Base-by-base conservation (phyloP, 2,797 vertebrate genomes). In the Catostomus latipinnis region DNA sequence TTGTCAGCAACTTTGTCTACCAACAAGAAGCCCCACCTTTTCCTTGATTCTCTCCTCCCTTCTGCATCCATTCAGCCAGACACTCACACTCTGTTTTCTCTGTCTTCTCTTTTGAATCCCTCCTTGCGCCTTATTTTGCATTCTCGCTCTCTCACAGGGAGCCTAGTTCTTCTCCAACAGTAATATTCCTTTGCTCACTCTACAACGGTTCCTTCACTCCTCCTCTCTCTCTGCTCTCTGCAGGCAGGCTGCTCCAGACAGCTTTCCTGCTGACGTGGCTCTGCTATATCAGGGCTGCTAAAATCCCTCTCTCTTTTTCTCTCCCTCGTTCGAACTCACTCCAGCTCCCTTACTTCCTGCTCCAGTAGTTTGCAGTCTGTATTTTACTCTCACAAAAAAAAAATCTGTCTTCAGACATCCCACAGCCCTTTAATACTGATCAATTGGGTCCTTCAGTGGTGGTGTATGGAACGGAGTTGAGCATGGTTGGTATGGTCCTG, bases 231-330 rank as follows among this genome's bases (percentile, higher is more conserved):
- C 34, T 57, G 49, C 76, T 48, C 53, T 53, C 12, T 16, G 48
- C 52, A 63, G 10, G 80, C 88, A 52, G 92, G 89, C 90, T 79
- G 92, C 85, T 88, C 60, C 88, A 54, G 93, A 91, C 90, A 78
- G 91, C 85, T 88, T 91, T 93, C 88, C 92, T 93, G 93, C 93
- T 94, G 93, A 95, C 76, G 93, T 95, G 94, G 93, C 92, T 83
- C 83, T 90, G 83, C 89, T 88, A 76, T 82, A 85, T 90, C 89
- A 88, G 89, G 88, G 90, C 89, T 48, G 84, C 76, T 76, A 45
- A 75, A 73, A 75, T 62, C 80, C 48, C 61, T 81, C 76, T 67
- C 74, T 14, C 60, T 18, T 56, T 49, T 65, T 62, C 34, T 53
- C 48, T 69, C n/a, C 18, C 34, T 60, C 45, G 0, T 14, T 77